Conservation (phyloP, 2,888 invertebrate species). For the Lithophane semibrunnea region DNA sequence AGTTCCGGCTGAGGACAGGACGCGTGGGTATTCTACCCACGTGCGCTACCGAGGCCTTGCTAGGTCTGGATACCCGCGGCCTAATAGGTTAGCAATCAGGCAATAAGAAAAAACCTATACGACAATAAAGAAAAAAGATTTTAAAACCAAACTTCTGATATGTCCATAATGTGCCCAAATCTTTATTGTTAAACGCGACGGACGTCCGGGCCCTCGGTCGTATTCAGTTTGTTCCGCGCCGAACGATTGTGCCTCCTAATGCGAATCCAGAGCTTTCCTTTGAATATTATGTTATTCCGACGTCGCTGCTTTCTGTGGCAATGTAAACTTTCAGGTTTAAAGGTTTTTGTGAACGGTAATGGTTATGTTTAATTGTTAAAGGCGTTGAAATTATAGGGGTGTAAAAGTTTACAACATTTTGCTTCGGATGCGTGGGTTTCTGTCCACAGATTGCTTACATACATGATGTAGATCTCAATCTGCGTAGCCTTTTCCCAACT, state of each 20-base stretch:
- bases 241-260: conserved; percentile 60
- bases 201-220: conserved; percentile 58
- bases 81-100: neutral
- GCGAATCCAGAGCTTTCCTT: conserved; percentile 57
- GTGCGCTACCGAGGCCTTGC: no score
- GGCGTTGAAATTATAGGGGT: conserved; percentile 1
- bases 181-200: conserved; percentile 64
- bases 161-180: conserved; percentile 22
- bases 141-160: conserved; percentile 25
- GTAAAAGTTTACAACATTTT: conserved; percentile 26
- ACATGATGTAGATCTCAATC: neutral
- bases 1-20: no score
- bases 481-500: no score
- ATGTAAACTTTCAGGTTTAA: conserved; percentile 28
- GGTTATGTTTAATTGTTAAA: conserved; percentile 27
- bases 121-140: neutral
- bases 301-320: conserved; percentile 39
- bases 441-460: neutral
- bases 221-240: conserved; percentile 54
- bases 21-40: no score
- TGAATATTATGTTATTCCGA: conserved; percentile 57
- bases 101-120: neutral
- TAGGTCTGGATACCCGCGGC: no score
- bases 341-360: conserved; percentile 25
- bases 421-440: neutral